phyloP scores from a whole-genome alignment of 2,113 vertebrate species.

The Anolis carolinensis region DNA sequence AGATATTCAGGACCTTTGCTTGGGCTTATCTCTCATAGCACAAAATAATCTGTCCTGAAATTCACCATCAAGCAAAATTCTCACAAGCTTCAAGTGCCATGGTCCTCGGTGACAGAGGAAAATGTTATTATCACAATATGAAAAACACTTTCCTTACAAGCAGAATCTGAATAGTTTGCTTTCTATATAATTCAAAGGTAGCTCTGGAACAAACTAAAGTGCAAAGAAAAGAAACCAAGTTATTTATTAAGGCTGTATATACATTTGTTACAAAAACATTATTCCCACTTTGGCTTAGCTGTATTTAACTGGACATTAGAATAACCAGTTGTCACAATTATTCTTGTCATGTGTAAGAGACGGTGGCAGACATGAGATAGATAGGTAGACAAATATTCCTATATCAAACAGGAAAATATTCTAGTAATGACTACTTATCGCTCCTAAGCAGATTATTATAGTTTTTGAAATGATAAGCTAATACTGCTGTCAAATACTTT shows the following conservation, averaged over 20 bases:
- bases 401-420: conserved; percentile 60
- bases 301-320: neutral
- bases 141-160: conserved; percentile 29
- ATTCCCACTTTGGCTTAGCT: neutral
- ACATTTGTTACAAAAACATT: conserved; percentile 39
- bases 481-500: conserved; percentile 61
- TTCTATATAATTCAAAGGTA: conserved; percentile 3
- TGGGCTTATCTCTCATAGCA: neutral
- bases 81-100: conserved; percentile 1
- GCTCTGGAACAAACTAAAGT: conserved; percentile 36
- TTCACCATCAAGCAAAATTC: neutral
- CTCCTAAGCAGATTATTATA: conserved; percentile 55
- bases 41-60: neutral
- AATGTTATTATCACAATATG: conserved; percentile 28
- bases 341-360: neutral
- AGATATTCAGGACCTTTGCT: neutral
- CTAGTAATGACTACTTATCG: conserved; percentile 77
- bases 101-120: neutral
- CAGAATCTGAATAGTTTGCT: conserved; percentile 1
- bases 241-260: neutral
- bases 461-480: conserved; percentile 73
- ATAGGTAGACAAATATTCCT: conserved; percentile 34
- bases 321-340: neutral
- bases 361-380: neutral
- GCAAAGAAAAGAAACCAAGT: conserved; percentile 8